Evolutionary conservation across 1,140 invertebrate genomes (phyloP).

Genomic region (Contarinia nasturtii): DNA sequence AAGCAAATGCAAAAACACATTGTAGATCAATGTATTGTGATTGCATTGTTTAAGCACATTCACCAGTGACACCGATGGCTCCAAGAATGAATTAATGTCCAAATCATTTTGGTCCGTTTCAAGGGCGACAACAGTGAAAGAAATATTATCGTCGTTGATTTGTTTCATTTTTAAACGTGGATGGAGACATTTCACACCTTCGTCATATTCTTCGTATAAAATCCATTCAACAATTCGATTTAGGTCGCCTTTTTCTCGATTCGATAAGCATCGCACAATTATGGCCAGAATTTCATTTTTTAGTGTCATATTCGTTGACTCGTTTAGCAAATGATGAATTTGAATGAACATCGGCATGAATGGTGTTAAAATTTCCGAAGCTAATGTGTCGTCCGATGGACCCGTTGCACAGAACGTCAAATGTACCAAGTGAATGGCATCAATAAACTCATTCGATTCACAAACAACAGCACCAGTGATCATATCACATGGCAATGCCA

Average conservation of each 20-base stretch:
- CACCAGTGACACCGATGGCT: background rate
- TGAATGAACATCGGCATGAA: conserved; percentile 14
- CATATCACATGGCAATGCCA: conserved; percentile 9
- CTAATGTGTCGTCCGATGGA: conserved; percentile 13
- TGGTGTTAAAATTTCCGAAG: conserved; percentile 10
- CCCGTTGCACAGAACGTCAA: conserved; percentile 7
- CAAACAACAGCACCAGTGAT: conserved; percentile 14
- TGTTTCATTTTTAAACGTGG: conserved; percentile 6
- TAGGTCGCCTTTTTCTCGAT: conserved; percentile 11
- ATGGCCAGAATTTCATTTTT: conserved; percentile 1
- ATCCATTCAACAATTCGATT: conserved; percentile 2
- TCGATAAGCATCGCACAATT: conserved; percentile 13
- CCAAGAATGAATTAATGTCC: too few species aligned
- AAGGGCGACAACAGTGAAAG: background rate
- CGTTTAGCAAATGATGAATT: conserved; percentile 6
- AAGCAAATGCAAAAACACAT: conserved; percentile 13
- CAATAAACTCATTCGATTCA: conserved; percentile 11
- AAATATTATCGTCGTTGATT: background rate
- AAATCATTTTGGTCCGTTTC: background rate
- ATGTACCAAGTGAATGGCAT: conserved; percentile 10
- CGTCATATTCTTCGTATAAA: conserved; percentile 1
- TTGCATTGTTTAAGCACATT: conserved; percentile 7
- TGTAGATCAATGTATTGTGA: conserved; percentile 13
- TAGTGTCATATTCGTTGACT: background rate
- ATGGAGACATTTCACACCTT: conserved; percentile 9